Conservation (phyloP, 1,140 invertebrate species). For the Calliphora vicina region DNA sequence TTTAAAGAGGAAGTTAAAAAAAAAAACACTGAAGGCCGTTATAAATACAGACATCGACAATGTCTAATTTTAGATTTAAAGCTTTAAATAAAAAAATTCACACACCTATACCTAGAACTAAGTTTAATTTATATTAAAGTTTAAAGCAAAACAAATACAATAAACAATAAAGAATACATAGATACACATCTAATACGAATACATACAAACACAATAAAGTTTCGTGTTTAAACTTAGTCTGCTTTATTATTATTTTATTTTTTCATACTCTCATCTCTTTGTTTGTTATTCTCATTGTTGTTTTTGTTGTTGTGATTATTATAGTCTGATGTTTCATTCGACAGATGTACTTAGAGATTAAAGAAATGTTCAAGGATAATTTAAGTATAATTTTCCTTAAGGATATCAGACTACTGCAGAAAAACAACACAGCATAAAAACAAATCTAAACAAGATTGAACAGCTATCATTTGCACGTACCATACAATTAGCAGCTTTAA, state of each 20-base stretch:
- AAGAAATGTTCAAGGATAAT: not conserved
- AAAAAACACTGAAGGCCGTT: not conserved
- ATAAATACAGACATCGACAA: not conserved
- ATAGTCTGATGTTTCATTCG: not conserved
- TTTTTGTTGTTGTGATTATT: not conserved
- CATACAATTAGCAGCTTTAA: constrained; percentile 26
- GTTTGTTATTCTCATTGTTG: not conserved
- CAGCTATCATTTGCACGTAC: constrained; percentile 18
- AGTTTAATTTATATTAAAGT: not conserved
- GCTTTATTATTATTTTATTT: too few relatives aligned
- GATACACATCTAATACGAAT: not conserved
- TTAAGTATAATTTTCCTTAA: constrained; percentile 16
- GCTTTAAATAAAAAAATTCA: not conserved
- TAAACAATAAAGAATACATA: not conserved
- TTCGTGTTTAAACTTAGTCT: too few relatives aligned
- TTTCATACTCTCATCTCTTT: not conserved
- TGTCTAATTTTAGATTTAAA: not conserved
- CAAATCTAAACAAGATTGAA: not conserved
- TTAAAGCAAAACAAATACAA: not conserved
- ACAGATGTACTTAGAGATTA: constrained; percentile 12
- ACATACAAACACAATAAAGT: not conserved
- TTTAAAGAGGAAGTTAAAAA: not conserved
- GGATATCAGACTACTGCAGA: not conserved
- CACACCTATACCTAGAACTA: not conserved
- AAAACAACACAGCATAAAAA: not conserved